Conservation (phyloP, 2,113 vertebrate species). For the Seriola quinqueradiata region DNA sequence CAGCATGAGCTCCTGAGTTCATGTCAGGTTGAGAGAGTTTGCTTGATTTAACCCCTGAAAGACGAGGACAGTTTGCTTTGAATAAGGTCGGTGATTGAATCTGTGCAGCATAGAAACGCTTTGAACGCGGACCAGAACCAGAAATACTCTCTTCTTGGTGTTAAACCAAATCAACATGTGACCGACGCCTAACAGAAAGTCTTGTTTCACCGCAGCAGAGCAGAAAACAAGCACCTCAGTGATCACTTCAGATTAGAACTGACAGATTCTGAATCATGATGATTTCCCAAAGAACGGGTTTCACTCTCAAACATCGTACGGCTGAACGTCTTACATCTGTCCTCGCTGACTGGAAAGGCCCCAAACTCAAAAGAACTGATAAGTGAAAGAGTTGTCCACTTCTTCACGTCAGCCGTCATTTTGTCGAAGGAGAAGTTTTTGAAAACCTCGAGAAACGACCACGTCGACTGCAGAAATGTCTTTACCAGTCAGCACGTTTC, state of each 20-base stretch:
- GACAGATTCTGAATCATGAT: background rate
- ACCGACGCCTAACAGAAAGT: background rate
- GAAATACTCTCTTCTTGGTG: background rate
- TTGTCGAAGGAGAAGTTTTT: background rate
- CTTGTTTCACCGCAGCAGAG: background rate
- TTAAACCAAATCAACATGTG: background rate
- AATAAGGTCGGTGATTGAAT: background rate
- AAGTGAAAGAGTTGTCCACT: background rate
- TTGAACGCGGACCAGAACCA: background rate
- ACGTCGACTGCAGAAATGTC: background rate
- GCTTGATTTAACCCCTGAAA: background rate
- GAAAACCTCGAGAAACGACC: too few relatives aligned
- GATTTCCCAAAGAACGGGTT: background rate
- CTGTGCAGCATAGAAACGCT: background rate
- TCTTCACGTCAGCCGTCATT: background rate
- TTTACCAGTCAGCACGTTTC: background rate
- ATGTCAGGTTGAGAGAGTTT: background rate
- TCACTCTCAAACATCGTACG: background rate
- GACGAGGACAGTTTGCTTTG: background rate
- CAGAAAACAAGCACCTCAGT: background rate
- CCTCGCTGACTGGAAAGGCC: background rate
- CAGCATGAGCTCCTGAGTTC: background rate
- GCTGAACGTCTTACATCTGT: background rate
- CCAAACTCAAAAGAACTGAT: background rate
- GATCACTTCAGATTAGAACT: background rate